A percentile compares a stretch with the other conserved stretches of the same genome.
phyloP scores from a whole-genome alignment of 2,797 vertebrate species.

The Scarus forsteni region DNA sequence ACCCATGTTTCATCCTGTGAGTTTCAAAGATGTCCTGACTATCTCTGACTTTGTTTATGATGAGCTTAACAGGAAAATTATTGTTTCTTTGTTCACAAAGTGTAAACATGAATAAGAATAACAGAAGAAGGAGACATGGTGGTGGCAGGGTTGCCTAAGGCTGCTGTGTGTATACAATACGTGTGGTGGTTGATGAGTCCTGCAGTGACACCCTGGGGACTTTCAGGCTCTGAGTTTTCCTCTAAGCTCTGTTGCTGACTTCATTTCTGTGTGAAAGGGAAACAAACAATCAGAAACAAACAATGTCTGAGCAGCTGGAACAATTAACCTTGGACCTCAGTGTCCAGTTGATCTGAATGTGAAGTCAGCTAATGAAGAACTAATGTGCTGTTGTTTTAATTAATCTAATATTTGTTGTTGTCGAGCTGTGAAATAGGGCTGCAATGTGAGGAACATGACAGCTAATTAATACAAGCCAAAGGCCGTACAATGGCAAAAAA shows the following conservation, averaged over 20 bases:
- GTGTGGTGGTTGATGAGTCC: not conserved
- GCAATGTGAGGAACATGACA: constrained; percentile 23
- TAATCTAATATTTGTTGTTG: constrained; percentile 45
- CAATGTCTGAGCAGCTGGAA: constrained; percentile 19
- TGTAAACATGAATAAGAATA: constrained; percentile 33
- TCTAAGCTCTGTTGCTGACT: constrained; percentile 5
- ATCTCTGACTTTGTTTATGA: not conserved
- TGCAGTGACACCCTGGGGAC: constrained; percentile 30
- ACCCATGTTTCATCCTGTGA: not conserved
- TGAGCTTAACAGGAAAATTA: constrained; percentile 8
- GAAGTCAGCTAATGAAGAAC: constrained; percentile 43
- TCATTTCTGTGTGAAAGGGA: not conserved
- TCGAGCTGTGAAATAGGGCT: constrained; percentile 23
- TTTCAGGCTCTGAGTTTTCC: constrained; percentile 5
- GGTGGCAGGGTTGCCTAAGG: constrained; percentile 10
- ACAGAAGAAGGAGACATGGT: not conserved
- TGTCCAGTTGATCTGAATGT: constrained; percentile 27
- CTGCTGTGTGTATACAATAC: not conserved
- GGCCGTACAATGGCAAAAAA: not conserved
- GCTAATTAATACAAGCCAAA: constrained; percentile 58
- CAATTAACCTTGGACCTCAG: constrained; percentile 14
- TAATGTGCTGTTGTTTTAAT: constrained; percentile 56
- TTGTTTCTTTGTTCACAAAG: constrained; percentile 4
- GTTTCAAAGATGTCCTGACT: constrained; percentile 1
- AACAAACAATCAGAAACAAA: constrained; percentile 1